Base-by-base conservation (phyloP, 2,888 invertebrate genomes). In the Notodonta dromedarius region DNA sequence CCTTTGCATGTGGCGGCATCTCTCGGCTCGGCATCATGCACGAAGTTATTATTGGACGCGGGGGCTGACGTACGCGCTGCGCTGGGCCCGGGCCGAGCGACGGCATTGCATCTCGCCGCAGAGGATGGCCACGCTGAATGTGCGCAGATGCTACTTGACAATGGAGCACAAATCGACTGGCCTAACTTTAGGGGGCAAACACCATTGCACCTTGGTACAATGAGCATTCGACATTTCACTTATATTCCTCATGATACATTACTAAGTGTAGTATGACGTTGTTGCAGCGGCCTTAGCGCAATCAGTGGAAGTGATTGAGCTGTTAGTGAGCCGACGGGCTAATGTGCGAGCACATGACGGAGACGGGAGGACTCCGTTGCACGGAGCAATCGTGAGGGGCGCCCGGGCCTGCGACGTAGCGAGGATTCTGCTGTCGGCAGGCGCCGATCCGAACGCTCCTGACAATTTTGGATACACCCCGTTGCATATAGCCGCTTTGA, bases 381-480 rank as follows among this genome's bases (percentile, higher is more conserved):
- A 98, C 80, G 95, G 96, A 4, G 96, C 97, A 11, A 97, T 97
- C 57, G 97, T 97, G 0, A 95, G 97, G 84, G 96, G 97, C 48
- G 96, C 96, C 0, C 85, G 96, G 24, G 95, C 95, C 0, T 95
- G 96, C 65, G 97, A 97, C 69, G 96, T 96, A 61, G 96, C 96
- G 6, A 90, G 95, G 63, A 82, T 95, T 0, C 85, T 97, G 4
- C 85, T 97, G 14, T 94, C 94, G 24, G 95, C 94, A 0, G 96
- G 96, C 0, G 96, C 96, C 0, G 94, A 95, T 78, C 96, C 97
- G 2, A 97, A 98, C 83, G 95, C 95, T 70, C 94, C 96, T 0
- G 97, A 97, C 78, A 94, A 95, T 71, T 97, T 96, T 77, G 97
- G 97, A n/a, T 97, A 97, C 79, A 97, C 97, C 0, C 96, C 97